Evolutionary conservation across 2,113 vertebrate species (phyloP).

Genomic region (Daboia siamensis): DNA sequence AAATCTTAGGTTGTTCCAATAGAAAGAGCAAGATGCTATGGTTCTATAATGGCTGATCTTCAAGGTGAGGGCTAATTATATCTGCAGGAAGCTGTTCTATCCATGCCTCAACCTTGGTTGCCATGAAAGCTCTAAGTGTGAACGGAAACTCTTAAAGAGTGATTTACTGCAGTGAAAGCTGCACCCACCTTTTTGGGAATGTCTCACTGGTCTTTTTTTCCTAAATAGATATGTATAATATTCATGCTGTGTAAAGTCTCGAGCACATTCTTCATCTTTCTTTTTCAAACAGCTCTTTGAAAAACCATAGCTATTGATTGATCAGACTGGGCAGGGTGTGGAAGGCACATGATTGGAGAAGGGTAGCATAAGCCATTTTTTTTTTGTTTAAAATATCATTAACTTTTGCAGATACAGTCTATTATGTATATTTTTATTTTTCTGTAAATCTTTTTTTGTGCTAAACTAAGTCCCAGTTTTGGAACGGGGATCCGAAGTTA

Average conservation of each 20-base stretch:
- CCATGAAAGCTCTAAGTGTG: background rate
- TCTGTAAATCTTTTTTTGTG: constrained; percentile 29
- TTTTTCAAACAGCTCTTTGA: background rate
- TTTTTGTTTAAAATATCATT: constrained; percentile 15
- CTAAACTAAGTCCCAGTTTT: constrained; percentile 27
- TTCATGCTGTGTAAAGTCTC: background rate
- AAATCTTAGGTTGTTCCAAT: background rate
- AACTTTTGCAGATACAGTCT: constrained; percentile 38
- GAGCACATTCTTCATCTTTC: constrained; percentile 6
- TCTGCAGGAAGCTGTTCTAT: background rate
- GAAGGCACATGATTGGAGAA: background rate
- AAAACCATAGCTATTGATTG: constrained; percentile 6
- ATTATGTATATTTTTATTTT: background rate
- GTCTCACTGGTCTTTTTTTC: background rate
- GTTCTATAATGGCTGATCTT: background rate
- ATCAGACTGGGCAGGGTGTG: background rate
- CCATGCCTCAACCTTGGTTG: background rate
- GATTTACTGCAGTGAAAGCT: background rate
- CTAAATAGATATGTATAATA: background rate
- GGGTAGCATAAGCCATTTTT: constrained; percentile 16
- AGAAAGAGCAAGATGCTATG: background rate
- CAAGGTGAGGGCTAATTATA: background rate
- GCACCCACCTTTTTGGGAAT: background rate
- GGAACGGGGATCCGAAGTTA: constrained; percentile 44
- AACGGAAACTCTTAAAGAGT: background rate